Base-by-base conservation (phyloP, 2,113 vertebrate genomes). In the Malurus elegans region DNA sequence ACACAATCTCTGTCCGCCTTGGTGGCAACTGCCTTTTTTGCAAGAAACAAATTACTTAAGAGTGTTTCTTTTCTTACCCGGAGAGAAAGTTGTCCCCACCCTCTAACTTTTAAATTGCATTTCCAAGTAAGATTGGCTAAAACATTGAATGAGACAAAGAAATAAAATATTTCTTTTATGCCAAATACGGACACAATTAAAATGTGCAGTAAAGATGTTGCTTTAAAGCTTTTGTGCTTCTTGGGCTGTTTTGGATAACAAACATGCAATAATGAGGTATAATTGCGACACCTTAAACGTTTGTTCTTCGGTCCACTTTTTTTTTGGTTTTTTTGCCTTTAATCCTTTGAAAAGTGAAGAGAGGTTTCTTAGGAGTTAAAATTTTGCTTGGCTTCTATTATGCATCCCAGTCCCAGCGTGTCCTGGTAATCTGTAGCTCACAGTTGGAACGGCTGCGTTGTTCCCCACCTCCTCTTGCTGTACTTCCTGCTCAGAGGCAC, bases 141-240 rank as follows among this genome's bases (percentile, higher is more conserved):
- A 93, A 81, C 79, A 90, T 84, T 72, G 85, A 78, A 51, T 15
- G 81, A 93, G 86, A 92, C 90, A 60, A 81, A 81, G 91, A 79
- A 79, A 80, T 78, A 54, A 89, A 86, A 47, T 53, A 34, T 26
- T 87, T 62, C 15, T 93, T 88, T 93, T 72, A 79, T 94, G 86
- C 96, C 54, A 81, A 70, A 93, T 79, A 70, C 36, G 80, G 67
- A 7, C 34, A 47, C 82, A 88, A 38, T 90, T 75, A 71, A 91
- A 93, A 34, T 2, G 3, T 36, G 65, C 18, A 2, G 72, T 80
- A 38, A 71, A 84, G 76, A 48, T 0, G 7, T 40, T 73, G 8
- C 74, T 60, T 79, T 26, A 57, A 45, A 61, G 69, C 60, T 64
- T 31, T 87, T 36, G 45, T 62, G 73, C 34, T 3, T 4, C 53